Conservation (phyloP, 1,140 invertebrate species). For the Tachypleus tridentatus region DNA sequence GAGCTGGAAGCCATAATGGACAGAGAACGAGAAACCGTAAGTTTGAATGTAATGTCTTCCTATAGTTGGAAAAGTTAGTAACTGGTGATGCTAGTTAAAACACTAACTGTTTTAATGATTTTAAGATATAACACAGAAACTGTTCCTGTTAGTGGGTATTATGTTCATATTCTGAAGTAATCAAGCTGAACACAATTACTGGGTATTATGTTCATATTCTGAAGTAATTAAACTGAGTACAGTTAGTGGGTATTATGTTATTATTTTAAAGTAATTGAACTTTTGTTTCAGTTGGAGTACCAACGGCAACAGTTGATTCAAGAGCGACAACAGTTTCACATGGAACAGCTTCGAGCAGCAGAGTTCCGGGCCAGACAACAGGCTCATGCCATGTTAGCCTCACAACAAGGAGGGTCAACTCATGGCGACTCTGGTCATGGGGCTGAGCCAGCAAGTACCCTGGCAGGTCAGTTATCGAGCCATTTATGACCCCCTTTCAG, state of each 20-base stretch:
- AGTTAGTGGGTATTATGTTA: neutral
- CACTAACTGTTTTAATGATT: no score
- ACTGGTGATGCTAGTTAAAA: no score
- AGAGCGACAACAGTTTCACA: constrained; percentile 94
- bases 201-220: no score
- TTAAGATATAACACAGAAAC: no score
- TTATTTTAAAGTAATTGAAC: neutral
- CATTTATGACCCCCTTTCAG: neutral
- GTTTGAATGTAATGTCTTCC: constrained; percentile 11
- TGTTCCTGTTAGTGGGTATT: no score
- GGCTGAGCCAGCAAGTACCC: neutral
- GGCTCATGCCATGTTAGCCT: constrained; percentile 33
- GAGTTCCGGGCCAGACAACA: constrained; percentile 77
- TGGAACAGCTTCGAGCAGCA: constrained; percentile 92
- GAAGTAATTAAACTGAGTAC: no score
- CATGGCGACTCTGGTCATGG: neutral
- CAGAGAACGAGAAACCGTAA: constrained; percentile 72
- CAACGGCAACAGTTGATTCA: constrained; percentile 95
- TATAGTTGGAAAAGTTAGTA: neutral
- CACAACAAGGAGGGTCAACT: neutral
- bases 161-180: no score
- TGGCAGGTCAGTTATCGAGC: neutral
- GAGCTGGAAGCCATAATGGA: constrained; percentile 99
- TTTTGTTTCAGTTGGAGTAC: constrained; percentile 60
- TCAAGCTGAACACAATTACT: no score